Base-by-base conservation (phyloP, 2,113 vertebrate species). In the Neodon shergylaensis region DNA sequence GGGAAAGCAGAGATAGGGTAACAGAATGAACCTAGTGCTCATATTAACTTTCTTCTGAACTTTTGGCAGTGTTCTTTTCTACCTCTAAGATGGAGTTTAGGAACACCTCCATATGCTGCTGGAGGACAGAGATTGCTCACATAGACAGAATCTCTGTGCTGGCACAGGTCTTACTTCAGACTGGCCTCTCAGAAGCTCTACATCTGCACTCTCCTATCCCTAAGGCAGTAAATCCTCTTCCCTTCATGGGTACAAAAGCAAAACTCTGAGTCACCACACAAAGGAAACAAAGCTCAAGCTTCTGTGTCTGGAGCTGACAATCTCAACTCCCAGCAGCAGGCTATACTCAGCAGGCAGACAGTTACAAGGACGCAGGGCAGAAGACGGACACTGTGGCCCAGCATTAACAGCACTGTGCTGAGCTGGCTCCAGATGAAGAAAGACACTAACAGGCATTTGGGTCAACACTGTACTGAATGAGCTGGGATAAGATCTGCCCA, bases 401-500 rank as follows among this genome's bases (percentile, higher is more conserved):
- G 52, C 14, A 8, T 52, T 79, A 36, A 19, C 49, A 54, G 78
- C 9, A 76, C 47, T 42, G 66, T 68, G 54, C 1, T 66, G 52
- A 66, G 76, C 63, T 74, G 16, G 65, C 26, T 95, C 78, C 63
- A 61, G n/a, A 78, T n/a, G 66, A 89, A 97, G 83, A 70, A 22
- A 78, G 58, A 91, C 39, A 42, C 89, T 84, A 88, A 86, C 68
- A 91, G 14, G 42, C 31, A 0, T 81, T 83, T 1, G 65, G 87
- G 58, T 9, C 47, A 92, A 85, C 89, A 74, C 42, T 88, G 70
- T 86, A 85, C 3, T 11, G 22, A 87, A 1, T 58, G 76, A 88
- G n/a, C 33, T 42, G 65, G 76, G 39, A 85, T 88, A 58, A 78
- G 82, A 63, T 39, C 36, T n/a, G 47, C 13, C 17, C 68, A 31